Conservation (phyloP, 2,113 vertebrate genomes). For the Podiceps cristatus region DNA sequence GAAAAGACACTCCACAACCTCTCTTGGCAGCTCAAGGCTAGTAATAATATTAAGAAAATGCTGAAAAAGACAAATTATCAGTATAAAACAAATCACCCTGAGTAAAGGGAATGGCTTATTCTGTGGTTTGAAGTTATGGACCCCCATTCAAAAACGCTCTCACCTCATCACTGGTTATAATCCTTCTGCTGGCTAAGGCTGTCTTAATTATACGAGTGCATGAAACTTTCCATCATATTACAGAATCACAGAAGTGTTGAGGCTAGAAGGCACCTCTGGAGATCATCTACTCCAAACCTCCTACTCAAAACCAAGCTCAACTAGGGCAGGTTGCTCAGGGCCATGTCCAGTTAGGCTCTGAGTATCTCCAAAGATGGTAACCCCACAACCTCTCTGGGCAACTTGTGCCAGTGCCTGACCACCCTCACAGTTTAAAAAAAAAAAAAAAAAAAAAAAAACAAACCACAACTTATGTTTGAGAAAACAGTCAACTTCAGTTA, state of each 20-base stretch:
- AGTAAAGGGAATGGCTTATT: background rate
- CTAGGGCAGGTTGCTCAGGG: background rate
- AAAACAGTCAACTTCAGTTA: background rate
- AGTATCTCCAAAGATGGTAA: background rate
- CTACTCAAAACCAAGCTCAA: background rate
- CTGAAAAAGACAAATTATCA: background rate
- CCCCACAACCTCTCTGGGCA: background rate
- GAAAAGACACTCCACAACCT: too few relatives aligned
- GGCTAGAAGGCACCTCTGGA: background rate
- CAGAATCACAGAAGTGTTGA: background rate
- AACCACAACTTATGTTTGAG: too few relatives aligned
- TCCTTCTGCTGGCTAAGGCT: background rate
- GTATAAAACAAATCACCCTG: background rate
- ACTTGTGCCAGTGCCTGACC: background rate
- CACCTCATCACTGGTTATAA: background rate
- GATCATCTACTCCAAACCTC: background rate
- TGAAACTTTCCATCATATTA: background rate
- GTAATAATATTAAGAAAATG: background rate
- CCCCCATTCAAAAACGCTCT: background rate
- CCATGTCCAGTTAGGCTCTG: rapidly evolving
- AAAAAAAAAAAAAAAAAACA: too few relatives aligned
- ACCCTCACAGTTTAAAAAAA: background rate
- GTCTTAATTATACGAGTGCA: background rate
- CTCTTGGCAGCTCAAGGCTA: background rate
- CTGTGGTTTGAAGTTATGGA: background rate